Percentiles rank a stretch among this genome's conserved stretches.
These are phyloP conservation scores for Dendroctonus ponderosae DNA, from an alignment of 1,140 invertebrate genomes.

Conservation along the genomic window DNA sequence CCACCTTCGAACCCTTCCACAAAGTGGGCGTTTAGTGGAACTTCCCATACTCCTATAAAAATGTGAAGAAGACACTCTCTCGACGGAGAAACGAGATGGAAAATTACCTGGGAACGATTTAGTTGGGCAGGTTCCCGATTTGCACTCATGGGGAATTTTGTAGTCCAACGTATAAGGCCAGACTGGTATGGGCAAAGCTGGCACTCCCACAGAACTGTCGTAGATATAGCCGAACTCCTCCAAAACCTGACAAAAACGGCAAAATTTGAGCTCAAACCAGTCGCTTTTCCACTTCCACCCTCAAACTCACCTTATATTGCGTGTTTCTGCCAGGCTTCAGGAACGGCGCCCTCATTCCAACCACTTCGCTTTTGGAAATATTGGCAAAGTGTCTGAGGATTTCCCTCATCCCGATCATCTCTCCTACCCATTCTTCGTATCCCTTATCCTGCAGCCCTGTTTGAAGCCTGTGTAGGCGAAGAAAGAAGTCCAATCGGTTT, in stretches of 20 bases:
- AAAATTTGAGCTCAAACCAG: constrained; percentile 7
- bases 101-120: constrained; percentile 78
- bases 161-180: constrained; percentile 95
- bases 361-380: constrained; percentile 76
- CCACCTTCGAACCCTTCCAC: constrained; percentile 86
- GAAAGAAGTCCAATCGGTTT: not conserved
- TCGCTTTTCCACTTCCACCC: constrained; percentile 1
- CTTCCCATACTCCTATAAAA: constrained; percentile 80
- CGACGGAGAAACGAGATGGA: not conserved
- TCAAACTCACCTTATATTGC: constrained; percentile 74
- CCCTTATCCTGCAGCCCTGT: constrained; percentile 82
- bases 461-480: constrained; percentile 55
- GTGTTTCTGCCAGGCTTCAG: constrained; percentile 87
- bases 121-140: constrained; percentile 86
- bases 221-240: constrained; percentile 91
- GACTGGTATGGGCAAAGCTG: constrained; percentile 77
- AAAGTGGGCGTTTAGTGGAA: constrained; percentile 90
- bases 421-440: constrained; percentile 88
- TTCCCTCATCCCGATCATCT: constrained; percentile 92
- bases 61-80: not conserved
- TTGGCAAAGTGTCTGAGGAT: constrained; percentile 81
- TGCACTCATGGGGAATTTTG: constrained; percentile 88
- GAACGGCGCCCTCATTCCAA: constrained; percentile 87
- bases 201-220: constrained; percentile 85
- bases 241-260: constrained; percentile 60